Percentiles rank a stretch among this genome's conserved stretches.
Evolutionary conservation across 1,140 invertebrate species (phyloP).

Genomic region (Lysiphlebus fabarum): DNA sequence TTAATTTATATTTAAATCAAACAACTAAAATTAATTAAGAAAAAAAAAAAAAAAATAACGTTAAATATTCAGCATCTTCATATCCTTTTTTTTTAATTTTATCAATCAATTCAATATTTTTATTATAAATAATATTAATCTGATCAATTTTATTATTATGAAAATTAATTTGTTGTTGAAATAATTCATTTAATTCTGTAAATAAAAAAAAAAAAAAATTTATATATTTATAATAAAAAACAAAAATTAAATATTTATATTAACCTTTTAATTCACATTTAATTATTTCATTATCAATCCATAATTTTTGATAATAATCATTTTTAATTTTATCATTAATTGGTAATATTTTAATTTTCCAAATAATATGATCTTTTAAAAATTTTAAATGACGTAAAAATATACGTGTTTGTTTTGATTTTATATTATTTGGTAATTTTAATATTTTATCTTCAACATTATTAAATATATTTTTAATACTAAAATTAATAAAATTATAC

Average conservation of each 20-base stretch:
- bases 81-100: conserved; percentile 15
- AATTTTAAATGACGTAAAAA: conserved; percentile 20
- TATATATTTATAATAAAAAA: not conserved
- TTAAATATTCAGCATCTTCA: conserved; percentile 10
- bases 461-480: conserved; percentile 10
- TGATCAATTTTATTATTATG: not conserved
- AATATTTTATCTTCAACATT: not conserved
- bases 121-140: conserved; percentile 3
- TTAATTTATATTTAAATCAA: conserved; percentile 11
- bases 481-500: not conserved
- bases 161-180: conserved; percentile 26
- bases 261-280: conserved; percentile 21
- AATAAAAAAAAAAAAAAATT: not conserved
- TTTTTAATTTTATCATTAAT: conserved; percentile 4
- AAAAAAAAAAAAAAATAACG: conserved; percentile 6
- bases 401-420: conserved; percentile 1
- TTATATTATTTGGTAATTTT: not conserved
- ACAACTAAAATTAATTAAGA: not conserved
- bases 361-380: conserved; percentile 18
- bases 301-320: conserved; percentile 12
- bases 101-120: conserved; percentile 12
- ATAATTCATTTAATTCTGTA: conserved; percentile 23
- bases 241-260: not conserved
- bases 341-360: conserved; percentile 10
- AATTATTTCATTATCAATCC: conserved; percentile 20